Conservation (phyloP, 2,113 vertebrate species). For the Tapirus terrestris region DNA sequence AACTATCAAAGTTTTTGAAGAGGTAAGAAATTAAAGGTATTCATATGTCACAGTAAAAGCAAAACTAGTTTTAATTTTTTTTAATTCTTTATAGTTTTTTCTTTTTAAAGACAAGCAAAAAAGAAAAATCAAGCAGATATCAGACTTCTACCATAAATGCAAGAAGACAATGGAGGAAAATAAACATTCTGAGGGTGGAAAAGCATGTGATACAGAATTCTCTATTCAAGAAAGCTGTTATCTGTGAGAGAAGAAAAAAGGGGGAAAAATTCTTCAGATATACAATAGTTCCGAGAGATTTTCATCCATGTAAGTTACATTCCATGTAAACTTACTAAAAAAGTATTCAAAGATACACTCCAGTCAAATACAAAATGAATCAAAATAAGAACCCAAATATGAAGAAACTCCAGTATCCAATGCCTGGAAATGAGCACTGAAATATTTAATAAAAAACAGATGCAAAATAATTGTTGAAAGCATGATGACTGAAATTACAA, state of each 20-base stretch:
- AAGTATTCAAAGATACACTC: conserved; percentile 1
- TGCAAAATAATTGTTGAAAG: not conserved
- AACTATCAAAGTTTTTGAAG: not conserved
- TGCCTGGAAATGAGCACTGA: not conserved
- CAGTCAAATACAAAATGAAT: conserved; percentile 37
- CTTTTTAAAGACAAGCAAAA: conserved; percentile 21
- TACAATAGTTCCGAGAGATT: not conserved
- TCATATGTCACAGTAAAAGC: too few relatives aligned
- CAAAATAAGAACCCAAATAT: conserved; percentile 1
- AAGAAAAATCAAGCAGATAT: conserved; percentile 18
- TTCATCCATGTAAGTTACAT: not conserved
- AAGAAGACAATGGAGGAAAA: conserved; percentile 18
- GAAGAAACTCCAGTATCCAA: not conserved
- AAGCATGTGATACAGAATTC: not conserved
- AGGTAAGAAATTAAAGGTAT: too few relatives aligned
- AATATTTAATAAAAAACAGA: conserved; percentile 7
- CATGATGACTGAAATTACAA: not conserved
- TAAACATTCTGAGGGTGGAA: not conserved
- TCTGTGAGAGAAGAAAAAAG: not conserved
- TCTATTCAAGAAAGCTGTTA: not conserved
- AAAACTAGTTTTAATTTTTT: not conserved
- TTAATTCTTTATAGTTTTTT: not conserved
- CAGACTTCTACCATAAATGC: not conserved
- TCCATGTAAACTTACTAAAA: not conserved
- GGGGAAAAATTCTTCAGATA: not conserved